A percentile compares a stretch with the other conserved stretches of the same genome.
Evolutionary conservation across 2,113 vertebrate species (phyloP).

Genomic region (Lepisosteus osseus): DNA sequence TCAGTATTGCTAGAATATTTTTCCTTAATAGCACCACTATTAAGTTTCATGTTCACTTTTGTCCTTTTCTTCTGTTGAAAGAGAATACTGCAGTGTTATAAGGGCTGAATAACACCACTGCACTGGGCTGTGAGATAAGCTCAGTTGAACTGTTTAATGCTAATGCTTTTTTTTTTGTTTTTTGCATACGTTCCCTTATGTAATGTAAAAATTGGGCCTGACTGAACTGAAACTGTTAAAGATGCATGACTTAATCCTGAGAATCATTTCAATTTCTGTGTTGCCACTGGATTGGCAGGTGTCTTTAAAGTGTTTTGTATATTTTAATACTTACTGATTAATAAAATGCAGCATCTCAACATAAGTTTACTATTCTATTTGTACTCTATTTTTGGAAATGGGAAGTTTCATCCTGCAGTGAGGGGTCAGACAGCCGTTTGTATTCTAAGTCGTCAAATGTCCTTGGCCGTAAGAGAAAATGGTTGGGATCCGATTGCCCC

Average conservation of each 20-base stretch:
- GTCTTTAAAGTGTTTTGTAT: conserved; percentile 70
- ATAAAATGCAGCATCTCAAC: conserved; percentile 40
- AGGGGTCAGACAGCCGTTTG: not conserved
- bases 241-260: conserved; percentile 31
- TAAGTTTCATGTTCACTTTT: too few relatives aligned
- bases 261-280: conserved; percentile 50
- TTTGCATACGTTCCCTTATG: not conserved
- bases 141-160: not conserved
- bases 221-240: conserved; percentile 8
- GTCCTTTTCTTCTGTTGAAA: too few relatives aligned
- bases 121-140: too few relatives aligned
- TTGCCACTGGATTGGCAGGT: conserved; percentile 78
- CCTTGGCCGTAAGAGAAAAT: not conserved
- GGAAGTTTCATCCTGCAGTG: not conserved
- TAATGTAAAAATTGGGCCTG: not conserved
- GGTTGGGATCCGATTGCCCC: too few relatives aligned
- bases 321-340: conserved; percentile 67
- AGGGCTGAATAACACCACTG: too few relatives aligned
- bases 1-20: too few relatives aligned
- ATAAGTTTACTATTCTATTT: not conserved
- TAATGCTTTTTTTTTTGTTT: not conserved
- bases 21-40: too few relatives aligned
- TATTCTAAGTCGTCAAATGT: not conserved
- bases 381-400: not conserved
- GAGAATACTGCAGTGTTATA: too few relatives aligned